phyloP scores from a whole-genome alignment of 2,797 vertebrate species.

The Jordanella pulchra region DNA sequence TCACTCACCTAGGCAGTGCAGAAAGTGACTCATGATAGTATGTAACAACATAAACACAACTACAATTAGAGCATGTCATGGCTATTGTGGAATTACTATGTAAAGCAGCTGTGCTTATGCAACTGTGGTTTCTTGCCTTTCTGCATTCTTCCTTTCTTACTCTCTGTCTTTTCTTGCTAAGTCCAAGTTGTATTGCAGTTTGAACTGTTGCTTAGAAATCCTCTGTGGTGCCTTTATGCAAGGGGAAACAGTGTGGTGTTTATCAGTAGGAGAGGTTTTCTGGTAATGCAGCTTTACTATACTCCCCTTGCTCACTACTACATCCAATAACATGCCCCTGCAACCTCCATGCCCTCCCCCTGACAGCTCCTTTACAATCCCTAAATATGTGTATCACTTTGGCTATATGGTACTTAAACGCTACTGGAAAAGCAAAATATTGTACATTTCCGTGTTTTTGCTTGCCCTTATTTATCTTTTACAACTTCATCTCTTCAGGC shows the following conservation, averaged over 20 bases:
- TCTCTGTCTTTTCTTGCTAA: conserved; percentile 1
- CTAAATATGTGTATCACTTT: conserved; percentile 60
- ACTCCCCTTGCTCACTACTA: conserved; percentile 45
- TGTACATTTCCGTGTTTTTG: conserved; percentile 43
- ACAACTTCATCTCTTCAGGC: conserved; percentile 45
- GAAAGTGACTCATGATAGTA: conserved; percentile 21
- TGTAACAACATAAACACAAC: conserved; percentile 16
- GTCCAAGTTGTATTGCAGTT: conserved; percentile 58
- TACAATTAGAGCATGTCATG: conserved; percentile 19
- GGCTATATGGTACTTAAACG: conserved; percentile 36
- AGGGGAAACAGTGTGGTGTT: conserved; percentile 80
- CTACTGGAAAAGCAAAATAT: conserved; percentile 55
- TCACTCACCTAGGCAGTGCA: conserved; percentile 7
- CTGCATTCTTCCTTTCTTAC: neutral
- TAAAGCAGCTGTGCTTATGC: conserved; percentile 11
- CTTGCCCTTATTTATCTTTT: conserved; percentile 62
- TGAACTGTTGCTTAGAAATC: conserved; percentile 81
- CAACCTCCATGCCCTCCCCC: conserved; percentile 29
- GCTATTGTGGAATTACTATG: conserved; percentile 23
- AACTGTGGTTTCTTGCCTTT: conserved; percentile 3
- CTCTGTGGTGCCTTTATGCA: conserved; percentile 79
- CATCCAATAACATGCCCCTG: conserved; percentile 34
- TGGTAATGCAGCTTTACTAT: conserved; percentile 60
- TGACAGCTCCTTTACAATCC: conserved; percentile 46
- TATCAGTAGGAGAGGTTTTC: conserved; percentile 65